Percentiles rank a stretch among this genome's conserved stretches.
Conservation (phyloP, 2,113 vertebrate species). For the Tiliqua scincoides region DNA sequence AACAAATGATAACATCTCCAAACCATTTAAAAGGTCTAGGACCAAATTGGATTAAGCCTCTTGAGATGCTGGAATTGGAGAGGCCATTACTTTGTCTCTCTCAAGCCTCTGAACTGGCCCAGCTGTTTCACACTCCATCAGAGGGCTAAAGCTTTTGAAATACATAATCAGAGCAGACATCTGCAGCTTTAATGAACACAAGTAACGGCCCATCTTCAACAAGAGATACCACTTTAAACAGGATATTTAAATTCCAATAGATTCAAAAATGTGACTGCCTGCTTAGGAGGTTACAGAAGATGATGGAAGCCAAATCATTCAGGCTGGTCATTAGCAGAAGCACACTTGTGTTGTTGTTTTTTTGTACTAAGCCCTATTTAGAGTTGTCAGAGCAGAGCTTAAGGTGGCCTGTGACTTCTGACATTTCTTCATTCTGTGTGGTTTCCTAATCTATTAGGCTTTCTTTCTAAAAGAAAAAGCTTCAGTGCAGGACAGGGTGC, state of each 20-base stretch:
- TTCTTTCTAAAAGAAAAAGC: neutral
- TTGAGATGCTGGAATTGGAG: constrained; percentile 12
- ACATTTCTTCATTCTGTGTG: constrained; percentile 2
- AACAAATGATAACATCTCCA: constrained; percentile 54
- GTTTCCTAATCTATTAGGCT: neutral
- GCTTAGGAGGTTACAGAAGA: constrained; percentile 39
- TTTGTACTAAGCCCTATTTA: neutral
- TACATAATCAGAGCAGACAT: constrained; percentile 58
- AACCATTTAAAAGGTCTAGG: constrained; percentile 53
- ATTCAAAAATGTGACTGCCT: constrained; percentile 50
- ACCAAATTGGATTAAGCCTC: constrained; percentile 12
- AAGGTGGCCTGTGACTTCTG: constrained; percentile 1
- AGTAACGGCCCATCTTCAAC: constrained; percentile 39
- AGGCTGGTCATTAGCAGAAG: constrained; percentile 8
- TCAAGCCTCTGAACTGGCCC: constrained; percentile 37
- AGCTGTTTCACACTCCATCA: constrained; percentile 53
- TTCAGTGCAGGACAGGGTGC: neutral
- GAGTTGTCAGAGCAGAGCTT: neutral
- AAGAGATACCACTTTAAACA: constrained; percentile 43
- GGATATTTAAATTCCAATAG: constrained; percentile 45
- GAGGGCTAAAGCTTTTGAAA: constrained; percentile 46
- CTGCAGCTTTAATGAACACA: constrained; percentile 55
- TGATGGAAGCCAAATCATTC: constrained; percentile 35
- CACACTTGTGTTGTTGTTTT: neutral
- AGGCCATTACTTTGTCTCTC: constrained; percentile 39